phyloP scores from a whole-genome alignment of 1,140 invertebrate genomes.

The Apis mellifera region DNA sequence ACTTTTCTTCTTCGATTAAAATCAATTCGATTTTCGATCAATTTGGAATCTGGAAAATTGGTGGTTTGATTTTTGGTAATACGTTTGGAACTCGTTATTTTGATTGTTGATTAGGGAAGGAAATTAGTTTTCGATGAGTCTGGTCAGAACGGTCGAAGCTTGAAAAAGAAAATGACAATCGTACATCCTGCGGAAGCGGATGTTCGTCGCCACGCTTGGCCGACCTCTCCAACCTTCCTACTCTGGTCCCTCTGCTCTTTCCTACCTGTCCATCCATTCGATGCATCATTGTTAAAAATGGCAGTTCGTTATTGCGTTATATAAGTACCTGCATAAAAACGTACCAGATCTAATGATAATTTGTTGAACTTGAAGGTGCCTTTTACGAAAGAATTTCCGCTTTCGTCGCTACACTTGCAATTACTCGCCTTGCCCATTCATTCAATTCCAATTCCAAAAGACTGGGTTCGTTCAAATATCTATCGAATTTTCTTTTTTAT shows the following conservation, averaged over 20 bases:
- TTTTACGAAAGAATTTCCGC: neutral
- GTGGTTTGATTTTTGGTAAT: neutral
- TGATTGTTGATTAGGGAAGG: neutral
- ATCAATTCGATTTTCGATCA: no score
- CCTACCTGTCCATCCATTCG: slow-evolving; percentile 23
- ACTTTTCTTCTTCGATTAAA: no score
- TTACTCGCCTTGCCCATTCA: no score
- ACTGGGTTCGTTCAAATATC: no score
- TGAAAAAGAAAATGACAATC: slow-evolving; percentile 66
- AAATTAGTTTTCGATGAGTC: slow-evolving; percentile 18
- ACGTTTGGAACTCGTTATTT: neutral
- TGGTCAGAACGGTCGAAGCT: neutral
- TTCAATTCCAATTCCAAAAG: neutral
- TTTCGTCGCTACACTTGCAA: neutral
- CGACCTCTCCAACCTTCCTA: slow-evolving; percentile 65
- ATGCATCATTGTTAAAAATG: slow-evolving; percentile 30
- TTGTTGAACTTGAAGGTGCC: neutral
- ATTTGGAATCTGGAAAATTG: neutral
- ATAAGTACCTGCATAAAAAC: slow-evolving; percentile 1
- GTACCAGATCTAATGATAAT: neutral
- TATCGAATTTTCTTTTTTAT: no score
- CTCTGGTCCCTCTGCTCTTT: neutral
- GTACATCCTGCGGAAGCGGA: slow-evolving; percentile 80
- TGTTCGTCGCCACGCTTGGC: slow-evolving; percentile 76
- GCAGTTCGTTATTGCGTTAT: slow-evolving; percentile 37